Evolutionary conservation across 2,113 vertebrate species (phyloP), one percentile per base, ranked within the genome.

Genomic region (Neolamprologus toae): DNA sequence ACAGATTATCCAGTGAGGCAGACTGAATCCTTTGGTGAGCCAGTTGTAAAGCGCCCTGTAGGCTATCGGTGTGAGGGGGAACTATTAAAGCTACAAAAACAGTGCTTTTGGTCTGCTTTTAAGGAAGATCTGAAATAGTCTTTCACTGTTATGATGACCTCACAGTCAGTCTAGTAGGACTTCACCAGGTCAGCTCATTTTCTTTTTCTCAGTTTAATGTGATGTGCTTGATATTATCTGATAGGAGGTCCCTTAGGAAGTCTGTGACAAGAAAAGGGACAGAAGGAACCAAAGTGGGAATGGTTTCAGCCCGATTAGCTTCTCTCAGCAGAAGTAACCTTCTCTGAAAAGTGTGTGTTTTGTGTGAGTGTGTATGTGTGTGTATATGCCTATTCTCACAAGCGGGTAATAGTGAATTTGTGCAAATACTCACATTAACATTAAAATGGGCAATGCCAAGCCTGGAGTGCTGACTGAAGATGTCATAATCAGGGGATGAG

Each of bases 401-500:
- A 86, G 40, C 68, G 53, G n/a, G 53, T 59, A 80, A 90, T 80
- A 83, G 82, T 87, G 61, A 55, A 42, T 81, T 61, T 91, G 83
- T 73, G 80, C 86, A 89, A 87, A 88, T 81, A 85, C 84, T 83
- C 40, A 21, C 85, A 91, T 88, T 93, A 89, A 83, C 89, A 89
- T 93, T 76, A 91, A 90, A 92, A 89, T 89, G 86, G 90, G 80
- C 33, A 93, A 90, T 90, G 80, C 85, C 84, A 73, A 53, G 86
- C 92, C 93, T 73, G 63, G 12, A 92, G 84, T 93, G 87, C 78
- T 92, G 87, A 88, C 87, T 92, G 80, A 88, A 91, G 86, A 92
- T 92, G 93, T 93, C 93, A 94, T 89, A 94, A 92, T 94, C 86
- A 91, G 87, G 87, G 87, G 84, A 93, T 89, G 78, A 84, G 87